Conservation (phyloP, 2,797 vertebrate genomes). For the Sternarchorhynchus goeldii region DNA sequence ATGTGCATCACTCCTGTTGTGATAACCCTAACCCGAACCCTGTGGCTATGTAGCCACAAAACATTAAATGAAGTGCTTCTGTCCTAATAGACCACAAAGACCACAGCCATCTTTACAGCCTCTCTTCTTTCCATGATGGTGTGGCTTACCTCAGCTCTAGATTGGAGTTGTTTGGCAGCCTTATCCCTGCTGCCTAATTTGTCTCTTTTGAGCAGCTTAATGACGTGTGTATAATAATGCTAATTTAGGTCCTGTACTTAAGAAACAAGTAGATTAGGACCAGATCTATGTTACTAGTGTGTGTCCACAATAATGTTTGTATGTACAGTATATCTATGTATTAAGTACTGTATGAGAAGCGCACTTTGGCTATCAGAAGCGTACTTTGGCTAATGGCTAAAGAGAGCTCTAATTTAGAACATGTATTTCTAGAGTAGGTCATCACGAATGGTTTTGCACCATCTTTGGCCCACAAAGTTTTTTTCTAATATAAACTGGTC, state of each 20-base stretch:
- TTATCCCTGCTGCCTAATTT: conserved; percentile 47
- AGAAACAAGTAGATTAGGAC: conserved; percentile 38
- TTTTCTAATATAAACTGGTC: no score
- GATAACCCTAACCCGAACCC: not conserved
- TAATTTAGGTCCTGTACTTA: conserved; percentile 49
- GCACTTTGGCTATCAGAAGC: not conserved
- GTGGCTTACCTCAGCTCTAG: conserved; percentile 18
- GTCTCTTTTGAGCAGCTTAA: conserved; percentile 47
- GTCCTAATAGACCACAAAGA: not conserved
- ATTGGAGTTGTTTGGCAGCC: conserved; percentile 25
- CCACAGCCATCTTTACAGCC: not conserved
- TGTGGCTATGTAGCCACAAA: not conserved
- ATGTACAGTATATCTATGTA: not conserved
- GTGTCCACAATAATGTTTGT: not conserved
- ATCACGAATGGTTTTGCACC: no score
- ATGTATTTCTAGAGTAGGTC: no score
- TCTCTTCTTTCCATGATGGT: not conserved
- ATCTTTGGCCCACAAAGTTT: no score
- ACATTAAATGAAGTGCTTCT: not conserved
- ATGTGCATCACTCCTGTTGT: not conserved
- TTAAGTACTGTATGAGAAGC: not conserved
- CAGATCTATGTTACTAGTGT: not conserved
- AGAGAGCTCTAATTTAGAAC: not conserved
- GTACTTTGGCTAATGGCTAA: not conserved
- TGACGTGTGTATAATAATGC: conserved; percentile 45